Base-by-base conservation (phyloP, 2,888 invertebrate genomes). In the Graphium colonna region DNA sequence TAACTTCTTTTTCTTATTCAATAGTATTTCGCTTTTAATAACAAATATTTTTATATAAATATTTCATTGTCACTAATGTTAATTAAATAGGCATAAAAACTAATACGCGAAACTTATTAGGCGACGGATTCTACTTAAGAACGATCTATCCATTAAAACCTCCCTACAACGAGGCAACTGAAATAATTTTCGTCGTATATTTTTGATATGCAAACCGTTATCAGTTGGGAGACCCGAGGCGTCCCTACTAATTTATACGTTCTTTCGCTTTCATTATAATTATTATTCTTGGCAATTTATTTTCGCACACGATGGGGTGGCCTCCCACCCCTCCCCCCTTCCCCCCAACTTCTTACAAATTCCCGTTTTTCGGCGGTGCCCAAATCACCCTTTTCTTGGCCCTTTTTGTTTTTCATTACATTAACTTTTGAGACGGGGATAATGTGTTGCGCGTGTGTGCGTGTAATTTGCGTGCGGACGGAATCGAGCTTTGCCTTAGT, bases 241-340 rank as follows among this genome's bases (percentile, higher is more conserved):
- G 85, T 87, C 88, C 88, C 88, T 83, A 88, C 86, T 88, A 89
- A 89, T 89, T 89, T 89, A 89, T 89, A 86, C 87, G 87, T 88
- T 88, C 88, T 89, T 89, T 89, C 88, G 85, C 87, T 87, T 89
- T 89, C 88, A 87, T 89, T 89, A 89, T 89, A 89, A 89, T 89
- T 89, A 89, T 89, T 88, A 89, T 89, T 89, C 89, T 87, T 88
- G 86, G 88, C 88, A 89, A 89, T 89, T 89, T 89, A 89, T 89
- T 88, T 89, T 88, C 87, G 88, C 89, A 88, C 87, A 88, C 89
- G 88, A 77, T 85, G 87, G 86, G 86, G 84, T 77, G 77, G 70
- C 76, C 72, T 69, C 49, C 75, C 78, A 71, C 64, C 56, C 50
- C 49, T n/a, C n/a, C n/a, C n/a, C n/a, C n/a, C n/a, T n/a, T n/a